Percentiles rank a stretch among this genome's conserved stretches.
Conservation (phyloP, 1,140 invertebrate genomes). For the Trichogramma pretiosum region DNA sequence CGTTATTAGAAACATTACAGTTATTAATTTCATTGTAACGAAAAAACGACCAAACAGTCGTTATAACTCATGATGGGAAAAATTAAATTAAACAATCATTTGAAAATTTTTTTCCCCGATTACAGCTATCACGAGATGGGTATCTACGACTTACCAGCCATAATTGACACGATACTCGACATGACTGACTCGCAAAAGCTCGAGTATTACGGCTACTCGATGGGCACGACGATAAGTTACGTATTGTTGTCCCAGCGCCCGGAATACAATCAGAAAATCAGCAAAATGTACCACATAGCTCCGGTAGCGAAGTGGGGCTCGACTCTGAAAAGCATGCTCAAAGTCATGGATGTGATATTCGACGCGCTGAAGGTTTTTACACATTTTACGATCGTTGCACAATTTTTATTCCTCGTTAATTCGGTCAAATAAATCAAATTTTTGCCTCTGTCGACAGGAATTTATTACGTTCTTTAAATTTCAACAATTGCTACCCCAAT, state of each 20-base stretch:
- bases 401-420: neutral
- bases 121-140: slow-evolving; percentile 54
- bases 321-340: neutral
- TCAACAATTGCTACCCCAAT: neutral
- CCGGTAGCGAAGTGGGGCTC: slow-evolving; percentile 3
- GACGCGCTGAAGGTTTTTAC: neutral
- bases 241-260: slow-evolving; percentile 49
- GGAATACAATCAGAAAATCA: slow-evolving; percentile 54
- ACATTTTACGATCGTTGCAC: neutral
- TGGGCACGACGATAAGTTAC: slow-evolving; percentile 56
- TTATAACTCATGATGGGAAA: no score
- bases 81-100: neutral
- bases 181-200: slow-evolving; percentile 46
- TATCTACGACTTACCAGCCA: slow-evolving; percentile 54
- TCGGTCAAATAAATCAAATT: neutral
- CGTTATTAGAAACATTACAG: no score
- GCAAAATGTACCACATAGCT: slow-evolving; percentile 25
- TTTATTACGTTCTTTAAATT: neutral
- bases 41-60: no score
- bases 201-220: slow-evolving; percentile 57
- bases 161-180: slow-evolving; percentile 51
- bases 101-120: neutral
- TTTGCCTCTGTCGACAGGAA: neutral
- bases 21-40: no score
- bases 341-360: neutral